Evolutionary conservation across 1,140 invertebrate species (phyloP), one percentile per base, ranked within the genome.

Genomic region (Ericerus pela): DNA sequence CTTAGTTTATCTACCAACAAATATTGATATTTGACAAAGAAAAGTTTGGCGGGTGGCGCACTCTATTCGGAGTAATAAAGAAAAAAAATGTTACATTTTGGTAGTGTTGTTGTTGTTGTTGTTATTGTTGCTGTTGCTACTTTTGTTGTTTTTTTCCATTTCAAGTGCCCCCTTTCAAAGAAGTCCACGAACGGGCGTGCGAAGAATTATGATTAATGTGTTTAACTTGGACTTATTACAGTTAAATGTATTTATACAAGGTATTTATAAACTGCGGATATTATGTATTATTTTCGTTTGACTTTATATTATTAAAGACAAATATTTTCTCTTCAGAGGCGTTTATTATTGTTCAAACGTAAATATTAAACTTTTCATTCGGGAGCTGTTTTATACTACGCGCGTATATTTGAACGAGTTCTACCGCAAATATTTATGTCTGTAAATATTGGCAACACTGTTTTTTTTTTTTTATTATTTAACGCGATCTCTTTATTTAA

Each of bases 201-300:
- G 41, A 38, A 47, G 20, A 47, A 47, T 47, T 47, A 47, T 47
- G 41, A 47, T 47, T 47, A 47, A 47, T 47, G 41, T 47, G 41
- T 47, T 47, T 47, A 47, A 47, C 41, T 47, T 47, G 41, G 41
- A 47, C 41, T 47, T 47, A 47, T 47, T 47, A 47, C 41, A 47
- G 41, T 47, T 47, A 47, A 47, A 47, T 47, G 41, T 47, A 47
- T 47, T 47, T 47, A 47, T 47, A 47, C 41, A 47, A 47, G 41
- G 41, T 47, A 47, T 47, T 47, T 47, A 47, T 47, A 47, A 47
- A 47, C 41, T 47, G 41, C 41, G 41, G 41, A 47, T 47, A 47
- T 47, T 47, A 47, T 33, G n/a, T 33, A 33, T 47, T 47, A 47
- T 47, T 47, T 47, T 47, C 41, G 41, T 47, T 47, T 47, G 16